Evolutionary conservation across 2,888 invertebrate genomes (phyloP), one percentile per base, ranked within the genome.

Genomic region (Drosophila robusta): DNA sequence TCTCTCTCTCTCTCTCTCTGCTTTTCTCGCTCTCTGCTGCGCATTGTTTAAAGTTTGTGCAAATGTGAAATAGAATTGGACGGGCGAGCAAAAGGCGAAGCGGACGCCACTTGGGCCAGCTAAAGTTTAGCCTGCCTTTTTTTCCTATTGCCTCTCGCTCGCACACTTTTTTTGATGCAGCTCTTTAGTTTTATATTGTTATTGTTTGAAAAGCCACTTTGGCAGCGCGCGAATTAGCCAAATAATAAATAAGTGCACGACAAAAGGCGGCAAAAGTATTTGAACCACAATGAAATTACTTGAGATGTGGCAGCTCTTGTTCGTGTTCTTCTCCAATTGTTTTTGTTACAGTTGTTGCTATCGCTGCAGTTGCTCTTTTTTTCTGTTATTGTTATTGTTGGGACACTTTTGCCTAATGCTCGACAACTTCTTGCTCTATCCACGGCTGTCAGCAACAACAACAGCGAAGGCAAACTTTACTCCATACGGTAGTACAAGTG

Each of bases 161-260:
- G 16, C 5, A 4, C n/a, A 16, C 3, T 38, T 32, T 34, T 36
- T 41, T 51, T 62, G 45, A 44, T 58, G 70, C 36, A 61, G 65
- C 50, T 46, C 57, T 67, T 58, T 61, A 68, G 74, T 70, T 77
- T 79, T 77, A 80, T 80, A 85, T 80, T 85, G 83, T 87, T 89
- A 89, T 90, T 89, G 87, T 86, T 89, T 85, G 78, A 52, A 81
- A 85, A 81, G 78, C 80, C 86, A 88, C 84, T 90, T 84, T 87
- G 89, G 85, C 89, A 89, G 58, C 63, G 89, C 89, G 89, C 81
- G 90, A 90, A 90, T 90, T 90, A 90, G 90, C 90, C 89, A 90
- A 90, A 90, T 87, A 89, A 89, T 90, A 90, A 90, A 90, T 89
- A 90, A 90, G 89, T 89, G 82, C 74, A 75, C 56, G 85, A 89